Conservation (phyloP, 2,113 vertebrate genomes). For the Guaruba guarouba region DNA sequence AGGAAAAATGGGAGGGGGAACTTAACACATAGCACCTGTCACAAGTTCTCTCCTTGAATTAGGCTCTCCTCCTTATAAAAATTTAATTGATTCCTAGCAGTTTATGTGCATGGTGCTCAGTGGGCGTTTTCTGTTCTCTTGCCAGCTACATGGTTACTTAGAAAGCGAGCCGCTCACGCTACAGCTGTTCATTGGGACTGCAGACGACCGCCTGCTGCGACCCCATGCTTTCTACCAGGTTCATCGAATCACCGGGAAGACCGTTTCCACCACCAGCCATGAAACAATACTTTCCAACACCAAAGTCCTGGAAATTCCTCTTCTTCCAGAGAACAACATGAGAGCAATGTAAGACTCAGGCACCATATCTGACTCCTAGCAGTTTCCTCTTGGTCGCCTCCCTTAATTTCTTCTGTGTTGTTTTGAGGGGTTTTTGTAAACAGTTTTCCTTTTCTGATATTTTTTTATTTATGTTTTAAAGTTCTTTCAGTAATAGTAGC, state of each 20-base stretch:
- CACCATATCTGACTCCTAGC: neutral
- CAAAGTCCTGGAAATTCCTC: slow-evolving; percentile 94
- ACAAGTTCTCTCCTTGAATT: slow-evolving; percentile 43
- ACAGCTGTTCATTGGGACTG: slow-evolving; percentile 97
- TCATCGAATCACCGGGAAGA: slow-evolving; percentile 95
- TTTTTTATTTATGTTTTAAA: neutral
- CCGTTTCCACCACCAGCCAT: slow-evolving; percentile 93
- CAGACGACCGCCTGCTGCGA: slow-evolving; percentile 94
- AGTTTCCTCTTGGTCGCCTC: neutral
- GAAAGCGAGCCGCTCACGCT: slow-evolving; percentile 92
- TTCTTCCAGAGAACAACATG: slow-evolving; percentile 96
- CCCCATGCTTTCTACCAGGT: slow-evolving; percentile 99
- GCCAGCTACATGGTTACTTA: slow-evolving; percentile 92
- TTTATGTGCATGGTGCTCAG: slow-evolving; percentile 64
- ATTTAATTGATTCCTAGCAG: slow-evolving; percentile 49
- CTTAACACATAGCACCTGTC: slow-evolving; percentile 62
- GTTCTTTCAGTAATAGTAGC: neutral
- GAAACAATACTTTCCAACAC: slow-evolving; percentile 93
- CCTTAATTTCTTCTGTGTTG: neutral
- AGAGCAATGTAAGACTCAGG: slow-evolving; percentile 83
- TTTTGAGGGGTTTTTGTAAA: neutral
- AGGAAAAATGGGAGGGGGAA: neutral
- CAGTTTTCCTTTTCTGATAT: neutral
- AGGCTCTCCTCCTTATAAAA: slow-evolving; percentile 45
- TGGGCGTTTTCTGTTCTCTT: slow-evolving; percentile 79